A percentile compares a stretch with the other conserved stretches of the same genome.
phyloP scores from a whole-genome alignment of 1,140 invertebrate species.

The Caenorhabditis brenneri region DNA sequence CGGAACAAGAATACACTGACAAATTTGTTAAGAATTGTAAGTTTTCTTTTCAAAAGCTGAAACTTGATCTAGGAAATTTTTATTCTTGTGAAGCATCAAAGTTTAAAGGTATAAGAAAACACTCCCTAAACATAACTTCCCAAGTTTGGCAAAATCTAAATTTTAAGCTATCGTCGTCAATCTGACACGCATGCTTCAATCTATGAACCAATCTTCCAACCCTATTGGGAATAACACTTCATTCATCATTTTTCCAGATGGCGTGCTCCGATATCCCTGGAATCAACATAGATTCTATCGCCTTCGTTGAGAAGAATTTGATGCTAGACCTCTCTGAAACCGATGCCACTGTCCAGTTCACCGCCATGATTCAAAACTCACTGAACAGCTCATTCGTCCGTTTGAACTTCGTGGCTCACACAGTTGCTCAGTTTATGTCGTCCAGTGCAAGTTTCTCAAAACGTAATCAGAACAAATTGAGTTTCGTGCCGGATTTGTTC shows the following conservation, averaged over 20 bases:
- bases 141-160: too few species aligned
- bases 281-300: slow-evolving; percentile 86
- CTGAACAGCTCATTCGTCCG: slow-evolving; percentile 60
- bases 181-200: too few species aligned
- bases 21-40: slow-evolving; percentile 88
- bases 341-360: slow-evolving; percentile 90
- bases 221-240: too few species aligned
- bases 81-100: too few species aligned
- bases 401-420: slow-evolving; percentile 73
- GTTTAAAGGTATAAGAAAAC: too few species aligned
- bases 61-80: too few species aligned
- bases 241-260: slow-evolving; percentile 86
- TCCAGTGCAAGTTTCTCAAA: slow-evolving; percentile 53
- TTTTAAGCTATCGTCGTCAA: too few species aligned
- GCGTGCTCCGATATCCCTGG: slow-evolving; percentile 90
- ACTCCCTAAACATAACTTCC: too few species aligned
- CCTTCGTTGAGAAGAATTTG: slow-evolving; percentile 87
- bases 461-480: slow-evolving; percentile 81
- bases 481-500: slow-evolving; percentile 90
- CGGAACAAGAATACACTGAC: slow-evolving; percentile 89
- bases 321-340: slow-evolving; percentile 87
- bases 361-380: slow-evolving; percentile 79
- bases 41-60: too few species aligned
- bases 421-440: slow-evolving; percentile 81
- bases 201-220: too few species aligned